Evolutionary conservation across 2,888 invertebrate species (phyloP), one percentile per base, ranked within the genome.

Genomic region (Hetaerina titia): DNA sequence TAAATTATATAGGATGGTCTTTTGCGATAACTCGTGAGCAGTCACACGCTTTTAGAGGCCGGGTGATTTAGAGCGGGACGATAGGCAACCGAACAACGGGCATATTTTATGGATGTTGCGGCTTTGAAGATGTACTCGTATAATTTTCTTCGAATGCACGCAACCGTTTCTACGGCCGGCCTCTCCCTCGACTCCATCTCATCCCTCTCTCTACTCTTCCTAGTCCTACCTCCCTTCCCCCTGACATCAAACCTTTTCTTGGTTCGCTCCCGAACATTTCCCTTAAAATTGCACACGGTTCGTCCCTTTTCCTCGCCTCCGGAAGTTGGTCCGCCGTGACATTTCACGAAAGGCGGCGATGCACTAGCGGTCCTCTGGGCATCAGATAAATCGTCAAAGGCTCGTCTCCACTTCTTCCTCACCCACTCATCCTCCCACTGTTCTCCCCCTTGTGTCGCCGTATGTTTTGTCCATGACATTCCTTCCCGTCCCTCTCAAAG

Each of bases 111-210:
- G 81, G 81, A 81, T n/a, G 81, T 81, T 81, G 31, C 81, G 81
- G 81, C 81, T 81, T 81, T 81, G 81, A 81, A 81, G 81, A 81
- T 81, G 81, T 81, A 81, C 31, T 81, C 81, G 81, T 31, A 81
- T 31, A 81, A 31, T 81, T 81, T 81, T 13, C 31, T 81, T 31
- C 25, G 31, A 15, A 31, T 81, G 81, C 81, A 81, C 81, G 81
- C 81, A 81, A 81, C 25, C 15, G 81, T 81, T 81, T 22, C 69
- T 69, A 19, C 69, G 22, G 7, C 8, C 8, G 69, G 69, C 31
- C 31, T 31, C 81, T 17, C 11, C 31, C 31, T 31, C 81, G 31
- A 9, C n/a, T 31, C 19, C 13, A 5, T 60, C 60, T 17, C 60
- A 15, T 13, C 25, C 11, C 31, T 81, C 31, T 15, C 81, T 45